These are phyloP conservation scores for Marasmarcha lunaedactyla DNA, from an alignment of 2,888 invertebrate genomes.

Conservation along the genomic window DNA sequence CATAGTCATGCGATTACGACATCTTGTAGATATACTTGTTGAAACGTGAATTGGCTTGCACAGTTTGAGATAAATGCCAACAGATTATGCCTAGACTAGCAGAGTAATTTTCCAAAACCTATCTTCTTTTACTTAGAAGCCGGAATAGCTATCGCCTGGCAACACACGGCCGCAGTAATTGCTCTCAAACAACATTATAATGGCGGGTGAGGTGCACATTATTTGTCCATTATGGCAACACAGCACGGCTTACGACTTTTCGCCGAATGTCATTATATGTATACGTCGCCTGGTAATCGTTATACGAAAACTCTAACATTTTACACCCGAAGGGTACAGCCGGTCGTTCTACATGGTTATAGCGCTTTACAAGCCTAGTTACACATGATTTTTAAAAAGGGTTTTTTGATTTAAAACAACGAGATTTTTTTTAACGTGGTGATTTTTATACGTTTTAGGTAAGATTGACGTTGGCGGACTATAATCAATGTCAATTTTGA, in stretches of 20 bases:
- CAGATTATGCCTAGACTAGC: no score
- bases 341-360: background rate
- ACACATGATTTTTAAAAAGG: background rate
- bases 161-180: slow-evolving; percentile 33
- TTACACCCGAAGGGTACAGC: background rate
- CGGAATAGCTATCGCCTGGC: slow-evolving; percentile 16
- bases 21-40: no score
- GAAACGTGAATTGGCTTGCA: no score
- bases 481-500: no score
- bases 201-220: slow-evolving; percentile 44
- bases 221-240: slow-evolving; percentile 52
- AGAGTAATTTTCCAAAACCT: background rate
- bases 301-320: background rate
- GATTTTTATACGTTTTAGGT: no score
- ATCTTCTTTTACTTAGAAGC: background rate
- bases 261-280: slow-evolving; percentile 1
- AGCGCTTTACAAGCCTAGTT: background rate
- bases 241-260: slow-evolving; percentile 4
- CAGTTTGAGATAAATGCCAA: no score
- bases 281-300: background rate
- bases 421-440: no score
- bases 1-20: no score
- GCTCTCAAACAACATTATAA: slow-evolving; percentile 58
- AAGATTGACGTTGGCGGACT: no score
- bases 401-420: no score